phyloP scores from a whole-genome alignment of 2,888 invertebrate species.

The Heliconius ethilla region DNA sequence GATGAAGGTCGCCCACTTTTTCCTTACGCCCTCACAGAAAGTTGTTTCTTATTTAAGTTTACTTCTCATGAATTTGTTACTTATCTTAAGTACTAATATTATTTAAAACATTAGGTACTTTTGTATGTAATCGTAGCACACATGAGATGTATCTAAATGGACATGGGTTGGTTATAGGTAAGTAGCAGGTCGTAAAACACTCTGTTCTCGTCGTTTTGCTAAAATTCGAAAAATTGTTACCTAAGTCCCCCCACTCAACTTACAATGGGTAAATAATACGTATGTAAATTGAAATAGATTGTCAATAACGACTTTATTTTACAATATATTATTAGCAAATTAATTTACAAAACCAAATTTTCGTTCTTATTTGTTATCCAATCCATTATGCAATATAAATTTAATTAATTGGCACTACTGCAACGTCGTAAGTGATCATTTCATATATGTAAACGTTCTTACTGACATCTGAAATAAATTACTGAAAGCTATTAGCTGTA shows the following conservation, averaged over 20 bases:
- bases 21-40: slow-evolving; percentile 37
- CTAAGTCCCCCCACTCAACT: too few species aligned
- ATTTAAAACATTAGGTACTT: background rate
- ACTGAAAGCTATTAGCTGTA: slow-evolving; percentile 51
- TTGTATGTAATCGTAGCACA: background rate
- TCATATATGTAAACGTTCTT: slow-evolving; percentile 41
- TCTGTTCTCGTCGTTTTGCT: too few species aligned
- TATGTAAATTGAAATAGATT: background rate
- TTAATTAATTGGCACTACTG: background rate
- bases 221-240: too few species aligned
- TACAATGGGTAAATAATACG: too few species aligned
- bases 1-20: slow-evolving; percentile 47
- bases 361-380: background rate
- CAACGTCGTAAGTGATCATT: slow-evolving; percentile 23
- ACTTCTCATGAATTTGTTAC: background rate
- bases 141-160: background rate
- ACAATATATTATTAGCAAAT: background rate
- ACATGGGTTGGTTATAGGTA: background rate
- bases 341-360: background rate
- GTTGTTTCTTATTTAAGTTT: slow-evolving; percentile 1
- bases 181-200: too few species aligned
- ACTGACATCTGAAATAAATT: slow-evolving; percentile 52
- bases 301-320: background rate
- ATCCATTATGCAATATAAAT: background rate
- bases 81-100: background rate